phyloP scores from a whole-genome alignment of 2,113 vertebrate genomes.

The Tursiops truncatus region DNA sequence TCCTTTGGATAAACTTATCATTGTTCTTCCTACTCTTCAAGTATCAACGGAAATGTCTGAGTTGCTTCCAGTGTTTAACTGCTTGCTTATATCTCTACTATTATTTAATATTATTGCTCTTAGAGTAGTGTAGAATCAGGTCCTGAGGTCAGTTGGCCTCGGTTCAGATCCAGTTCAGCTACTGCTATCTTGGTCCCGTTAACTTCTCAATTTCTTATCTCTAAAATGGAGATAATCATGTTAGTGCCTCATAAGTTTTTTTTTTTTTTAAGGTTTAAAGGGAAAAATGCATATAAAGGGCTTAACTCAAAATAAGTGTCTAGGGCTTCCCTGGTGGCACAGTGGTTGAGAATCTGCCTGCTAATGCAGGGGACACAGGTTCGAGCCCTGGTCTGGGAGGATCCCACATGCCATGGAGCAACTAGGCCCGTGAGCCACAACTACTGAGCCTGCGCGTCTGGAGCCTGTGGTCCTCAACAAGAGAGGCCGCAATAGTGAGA shows the following conservation, averaged over 20 bases:
- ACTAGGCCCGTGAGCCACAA: no score
- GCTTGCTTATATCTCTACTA: background rate
- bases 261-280: background rate
- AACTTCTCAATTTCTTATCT: background rate
- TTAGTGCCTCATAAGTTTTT: background rate
- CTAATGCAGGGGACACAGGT: no score
- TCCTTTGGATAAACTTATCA: background rate
- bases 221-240: background rate
- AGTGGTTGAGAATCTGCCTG: no score
- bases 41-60: background rate
- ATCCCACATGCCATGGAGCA: no score
- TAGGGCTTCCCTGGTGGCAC: no score
- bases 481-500: no score
- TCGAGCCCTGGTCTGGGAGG: no score
- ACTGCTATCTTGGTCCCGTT: background rate
- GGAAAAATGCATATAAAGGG: background rate
- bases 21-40: background rate
- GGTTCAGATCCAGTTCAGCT: background rate
- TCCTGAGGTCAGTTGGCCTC: background rate
- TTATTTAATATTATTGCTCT: slow-evolving; percentile 16
- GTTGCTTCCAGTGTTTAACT: background rate
- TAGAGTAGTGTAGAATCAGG: background rate
- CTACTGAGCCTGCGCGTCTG: no score
- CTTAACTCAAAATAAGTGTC: slow-evolving; percentile 8
- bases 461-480: no score